These are phyloP conservation scores for Syritta pipiens DNA, from an alignment of 2,888 invertebrate species.

Conservation along the genomic window DNA sequence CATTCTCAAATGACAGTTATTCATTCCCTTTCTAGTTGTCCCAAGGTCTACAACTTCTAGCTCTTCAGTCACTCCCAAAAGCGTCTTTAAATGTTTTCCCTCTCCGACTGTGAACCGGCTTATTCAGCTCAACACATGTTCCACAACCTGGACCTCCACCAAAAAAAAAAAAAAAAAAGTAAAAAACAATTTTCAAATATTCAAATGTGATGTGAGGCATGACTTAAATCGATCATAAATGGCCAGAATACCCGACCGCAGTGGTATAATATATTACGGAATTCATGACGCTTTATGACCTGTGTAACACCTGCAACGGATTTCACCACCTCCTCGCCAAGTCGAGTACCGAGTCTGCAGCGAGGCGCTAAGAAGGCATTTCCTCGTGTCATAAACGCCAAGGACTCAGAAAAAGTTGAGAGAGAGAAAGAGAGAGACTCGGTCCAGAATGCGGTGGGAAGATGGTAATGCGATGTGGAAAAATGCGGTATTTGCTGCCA, in stretches of 20 bases:
- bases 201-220: slow-evolving; percentile 30
- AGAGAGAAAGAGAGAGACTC: background rate
- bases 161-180: background rate
- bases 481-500: slow-evolving; percentile 65
- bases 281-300: slow-evolving; percentile 68
- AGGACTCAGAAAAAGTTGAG: background rate
- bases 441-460: slow-evolving; percentile 24
- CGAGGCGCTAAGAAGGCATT: background rate
- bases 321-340: slow-evolving; percentile 1
- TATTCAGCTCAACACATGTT: too few species aligned
- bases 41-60: too few species aligned
- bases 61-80: too few species aligned
- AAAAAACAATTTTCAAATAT: slow-evolving; percentile 30
- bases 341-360: background rate
- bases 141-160: too few species aligned
- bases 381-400: slow-evolving; percentile 9
- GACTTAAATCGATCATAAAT: slow-evolving; percentile 63
- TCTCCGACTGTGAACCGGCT: too few species aligned
- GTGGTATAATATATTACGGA: slow-evolving; percentile 48
- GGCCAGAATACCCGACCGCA: slow-evolving; percentile 37
- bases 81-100: too few species aligned
- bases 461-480: slow-evolving; percentile 50
- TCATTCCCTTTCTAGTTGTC: too few species aligned
- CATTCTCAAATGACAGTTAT: too few species aligned
- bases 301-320: slow-evolving; percentile 62